A percentile compares a stretch with the other conserved stretches of the same genome.
Evolutionary conservation across 1,140 invertebrate species (phyloP).

Genomic region (Euwallacea similis): DNA sequence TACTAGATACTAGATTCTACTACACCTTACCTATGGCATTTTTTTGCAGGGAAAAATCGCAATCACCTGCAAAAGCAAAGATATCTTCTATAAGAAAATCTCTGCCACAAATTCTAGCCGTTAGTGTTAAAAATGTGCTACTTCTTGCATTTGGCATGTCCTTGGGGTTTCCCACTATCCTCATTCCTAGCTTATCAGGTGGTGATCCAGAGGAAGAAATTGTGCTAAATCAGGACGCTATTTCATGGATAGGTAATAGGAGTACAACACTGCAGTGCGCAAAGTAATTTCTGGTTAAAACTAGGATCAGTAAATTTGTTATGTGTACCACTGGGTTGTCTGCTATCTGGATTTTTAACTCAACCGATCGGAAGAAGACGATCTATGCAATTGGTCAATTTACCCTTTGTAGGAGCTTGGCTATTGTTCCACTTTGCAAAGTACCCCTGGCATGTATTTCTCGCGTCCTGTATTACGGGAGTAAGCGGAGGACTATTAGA

Average conservation of each 20-base stretch:
- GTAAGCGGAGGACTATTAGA: conserved; percentile 74
- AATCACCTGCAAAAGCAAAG: background rate
- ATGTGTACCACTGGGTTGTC: conserved; percentile 73
- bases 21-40: background rate
- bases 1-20: too few species aligned
- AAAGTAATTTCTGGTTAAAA: conserved; percentile 24
- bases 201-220: conserved; percentile 59
- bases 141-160: conserved; percentile 73
- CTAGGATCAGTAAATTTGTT: conserved; percentile 77
- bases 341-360: conserved; percentile 70
- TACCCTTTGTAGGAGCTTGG: conserved; percentile 75
- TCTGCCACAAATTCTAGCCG: conserved; percentile 62
- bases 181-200: conserved; percentile 66
- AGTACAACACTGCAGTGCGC: background rate
- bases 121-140: conserved; percentile 66
- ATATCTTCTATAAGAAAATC: conserved; percentile 14
- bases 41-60: background rate
- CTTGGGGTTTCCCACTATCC: conserved; percentile 73
- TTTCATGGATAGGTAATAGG: conserved; percentile 68
- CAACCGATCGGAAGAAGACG: conserved; percentile 67
- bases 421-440: conserved; percentile 67
- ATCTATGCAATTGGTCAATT: conserved; percentile 72
- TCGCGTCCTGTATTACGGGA: conserved; percentile 68
- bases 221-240: conserved; percentile 62
- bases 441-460: conserved; percentile 63